Conservation (phyloP, 1,140 invertebrate genomes). For the Dendrolimus punctatus region DNA sequence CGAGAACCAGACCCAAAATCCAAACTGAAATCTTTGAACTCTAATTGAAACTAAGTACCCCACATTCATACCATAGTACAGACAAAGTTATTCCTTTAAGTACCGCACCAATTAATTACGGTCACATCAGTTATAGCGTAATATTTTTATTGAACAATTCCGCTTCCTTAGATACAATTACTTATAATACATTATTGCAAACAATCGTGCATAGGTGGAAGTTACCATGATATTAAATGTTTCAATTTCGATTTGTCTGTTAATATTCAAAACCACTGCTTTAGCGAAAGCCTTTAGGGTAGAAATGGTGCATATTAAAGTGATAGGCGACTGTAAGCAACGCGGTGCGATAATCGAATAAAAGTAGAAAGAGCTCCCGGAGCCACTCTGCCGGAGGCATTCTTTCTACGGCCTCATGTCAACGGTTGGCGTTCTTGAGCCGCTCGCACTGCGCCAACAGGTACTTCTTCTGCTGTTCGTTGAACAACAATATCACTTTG, state of each 20-base stretch:
- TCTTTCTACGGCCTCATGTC: slow-evolving; percentile 63
- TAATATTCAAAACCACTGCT: slow-evolving; percentile 5
- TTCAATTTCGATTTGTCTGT: not conserved
- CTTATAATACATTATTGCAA: no score
- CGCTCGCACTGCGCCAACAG: slow-evolving; percentile 54
- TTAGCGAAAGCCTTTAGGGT: slow-evolving; percentile 39
- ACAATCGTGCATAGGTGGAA: no score
- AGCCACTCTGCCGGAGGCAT: slow-evolving; percentile 31
- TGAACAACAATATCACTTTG: slow-evolving; percentile 60
- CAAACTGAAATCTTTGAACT: no score
- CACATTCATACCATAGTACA: no score
- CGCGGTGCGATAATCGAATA: slow-evolving; percentile 52
- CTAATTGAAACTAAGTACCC: no score
- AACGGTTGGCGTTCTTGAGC: slow-evolving; percentile 49
- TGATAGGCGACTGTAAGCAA: slow-evolving; percentile 53
- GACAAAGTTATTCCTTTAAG: no score
- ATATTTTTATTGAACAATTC: no score
- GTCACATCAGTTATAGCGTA: no score
- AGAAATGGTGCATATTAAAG: slow-evolving; percentile 61
- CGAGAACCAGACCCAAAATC: no score
- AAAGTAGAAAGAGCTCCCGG: slow-evolving; percentile 54
- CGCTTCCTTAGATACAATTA: no score
- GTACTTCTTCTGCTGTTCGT: slow-evolving; percentile 55
- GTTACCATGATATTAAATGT: no score
- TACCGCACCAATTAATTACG: no score